Evolutionary conservation across 2,888 invertebrate genomes (phyloP), one percentile per base, ranked within the genome.

Genomic region (Sminthurides aquaticus): DNA sequence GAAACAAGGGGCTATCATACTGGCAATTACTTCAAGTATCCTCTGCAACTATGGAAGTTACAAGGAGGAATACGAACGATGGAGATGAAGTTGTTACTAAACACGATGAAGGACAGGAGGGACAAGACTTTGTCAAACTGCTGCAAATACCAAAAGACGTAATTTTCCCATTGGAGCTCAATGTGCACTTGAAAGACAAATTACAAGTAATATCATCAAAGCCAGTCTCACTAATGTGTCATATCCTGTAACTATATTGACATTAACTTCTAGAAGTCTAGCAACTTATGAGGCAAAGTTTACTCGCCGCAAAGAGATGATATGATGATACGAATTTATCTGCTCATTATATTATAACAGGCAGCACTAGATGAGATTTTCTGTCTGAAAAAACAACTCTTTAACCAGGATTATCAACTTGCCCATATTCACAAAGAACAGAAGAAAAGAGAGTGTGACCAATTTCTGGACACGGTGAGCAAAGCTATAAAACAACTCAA

Each of bases 131-230:
- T n/a, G 48, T 24, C 20, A 54, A 57, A 8, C 52, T 62, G 27
- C 34, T 66, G 22, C 57, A 58, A 29, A 54, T 71, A 28, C 73
- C 73, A 2, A 48, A 60, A 11, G 64, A 64, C 1, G 61, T 69
- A 3, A 64, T 69, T 52, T 73, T 71, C 49, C 71, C 73, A 3
- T 28, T 69, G 24, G 73, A 73, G 60, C 57, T 71, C 22, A 65
- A 57, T 34, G 29, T 52, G 15, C 67, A 67, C 57, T 57, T 73
- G 20, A 69, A 69, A 54, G 68, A 65, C 20, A 71, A 70, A 29
- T 58, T 71, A 1, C 68, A 71, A 24, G 70, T 72, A 48, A 52
- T 63, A 34, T 18, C 2, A 43, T 34, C 43, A 29, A 62, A 57
- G 20, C 25, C 54, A 26, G 2, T 34, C 26, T 49, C 56, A n/a